These are phyloP conservation scores for Sphenopsis melanotis DNA, from an alignment of 2,797 vertebrate genomes.

Conservation along the genomic window DNA sequence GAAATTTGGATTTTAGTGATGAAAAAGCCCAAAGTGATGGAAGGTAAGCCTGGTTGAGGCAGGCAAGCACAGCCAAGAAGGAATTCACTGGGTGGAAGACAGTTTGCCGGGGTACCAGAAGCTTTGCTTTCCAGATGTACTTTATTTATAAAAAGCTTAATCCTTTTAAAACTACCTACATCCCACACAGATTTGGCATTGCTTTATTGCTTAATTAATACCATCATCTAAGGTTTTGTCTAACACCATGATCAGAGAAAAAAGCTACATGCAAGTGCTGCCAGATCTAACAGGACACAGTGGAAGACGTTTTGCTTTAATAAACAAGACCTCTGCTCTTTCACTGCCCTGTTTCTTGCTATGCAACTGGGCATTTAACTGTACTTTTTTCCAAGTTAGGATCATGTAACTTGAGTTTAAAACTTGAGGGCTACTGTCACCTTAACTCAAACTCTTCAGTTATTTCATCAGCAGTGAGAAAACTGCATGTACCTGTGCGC, in stretches of 20 bases:
- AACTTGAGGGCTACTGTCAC: background rate
- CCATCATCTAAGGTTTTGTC: background rate
- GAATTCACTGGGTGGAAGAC: background rate
- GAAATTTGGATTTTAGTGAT: background rate
- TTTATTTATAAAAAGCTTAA: slow-evolving; percentile 34
- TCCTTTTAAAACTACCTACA: slow-evolving; percentile 46
- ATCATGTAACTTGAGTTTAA: background rate
- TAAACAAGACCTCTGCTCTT: background rate
- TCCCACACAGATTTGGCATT: slow-evolving; percentile 19
- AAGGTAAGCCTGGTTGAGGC: background rate
- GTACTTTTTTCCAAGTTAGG: background rate
- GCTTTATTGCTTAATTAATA: slow-evolving; percentile 45
- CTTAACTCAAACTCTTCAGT: background rate
- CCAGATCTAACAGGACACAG: background rate
- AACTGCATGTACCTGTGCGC: background rate
- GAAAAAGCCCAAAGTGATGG: background rate
- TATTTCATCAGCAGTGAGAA: background rate
- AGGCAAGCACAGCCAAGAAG: background rate
- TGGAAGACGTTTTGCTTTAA: background rate
- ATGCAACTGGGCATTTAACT: background rate
- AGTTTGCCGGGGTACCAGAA: background rate
- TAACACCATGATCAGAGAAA: background rate
- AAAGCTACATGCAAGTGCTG: background rate
- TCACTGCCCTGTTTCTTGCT: background rate
- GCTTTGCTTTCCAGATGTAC: slow-evolving; percentile 37